Percentiles rank a stretch among this genome's conserved stretches.
phyloP scores from a whole-genome alignment of 2,113 vertebrate species.

The Tenrec ecaudatus region DNA sequence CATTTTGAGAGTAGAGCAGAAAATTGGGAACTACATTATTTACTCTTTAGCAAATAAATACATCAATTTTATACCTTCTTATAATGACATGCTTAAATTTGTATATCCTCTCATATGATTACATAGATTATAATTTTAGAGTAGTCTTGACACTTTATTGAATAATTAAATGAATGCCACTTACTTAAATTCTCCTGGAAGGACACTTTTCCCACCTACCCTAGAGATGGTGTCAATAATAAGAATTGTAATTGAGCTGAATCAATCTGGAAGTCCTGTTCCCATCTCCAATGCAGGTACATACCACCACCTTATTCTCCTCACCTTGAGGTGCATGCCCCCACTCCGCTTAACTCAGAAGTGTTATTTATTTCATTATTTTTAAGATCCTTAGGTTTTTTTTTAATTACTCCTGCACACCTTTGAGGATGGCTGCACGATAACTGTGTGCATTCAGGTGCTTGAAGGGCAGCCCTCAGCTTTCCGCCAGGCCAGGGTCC shows the following conservation, averaged over 20 bases:
- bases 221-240: background rate
- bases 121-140: background rate
- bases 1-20: slow-evolving; percentile 28
- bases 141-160: slow-evolving; percentile 5
- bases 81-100: background rate
- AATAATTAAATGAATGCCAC: background rate
- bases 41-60: slow-evolving; percentile 25
- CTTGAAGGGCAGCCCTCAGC: background rate
- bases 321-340: background rate
- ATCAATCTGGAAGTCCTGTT: background rate
- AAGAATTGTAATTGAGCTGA: background rate
- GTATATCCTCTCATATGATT: slow-evolving; percentile 14
- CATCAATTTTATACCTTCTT: background rate
- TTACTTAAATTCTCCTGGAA: background rate
- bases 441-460: background rate
- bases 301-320: too few species aligned
- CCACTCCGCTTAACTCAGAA: background rate
- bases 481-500: background rate
- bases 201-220: background rate
- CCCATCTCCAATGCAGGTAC: background rate
- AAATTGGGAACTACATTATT: slow-evolving; percentile 30
- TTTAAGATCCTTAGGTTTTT: background rate
- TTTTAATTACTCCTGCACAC: background rate
- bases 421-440: background rate
- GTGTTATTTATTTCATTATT: background rate